Base-by-base conservation (phyloP, 2,797 vertebrate species). In the Protosalanx chinensis region DNA sequence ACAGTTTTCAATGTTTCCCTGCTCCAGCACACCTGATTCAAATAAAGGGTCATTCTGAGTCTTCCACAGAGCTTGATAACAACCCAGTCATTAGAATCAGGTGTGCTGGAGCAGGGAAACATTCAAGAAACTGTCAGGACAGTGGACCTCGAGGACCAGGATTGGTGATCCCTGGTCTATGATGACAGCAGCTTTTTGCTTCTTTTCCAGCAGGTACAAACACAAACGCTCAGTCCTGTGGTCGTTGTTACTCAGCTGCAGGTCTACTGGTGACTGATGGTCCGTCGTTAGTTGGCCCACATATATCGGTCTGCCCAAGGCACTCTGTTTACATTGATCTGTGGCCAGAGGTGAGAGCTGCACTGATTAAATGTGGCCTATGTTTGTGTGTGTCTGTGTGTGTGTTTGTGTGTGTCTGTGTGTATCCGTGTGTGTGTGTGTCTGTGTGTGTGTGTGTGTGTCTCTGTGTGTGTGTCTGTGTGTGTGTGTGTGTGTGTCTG, bases 251-350 rank as follows among this genome's bases (percentile, higher is more conserved):
- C 66, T 56, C 37, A 63, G 56, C 70, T 61, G 16, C 61, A 32
- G 76, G 72, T 58, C 56, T 37, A 2, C 10, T 10, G 74, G 51
- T 81, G 67, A 80, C 53, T 65, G 57, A 82, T 82, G 73, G 41
- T 46, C 32, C 70, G 67, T 33, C 67, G 79, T 86, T 79, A 76
- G 77, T 85, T 72, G 77, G 59, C 59, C 75, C 49, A 49, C n/a
- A 62, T 72, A 69, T 53, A 80, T 74, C 64, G 63, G 65, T 61
- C 64, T 66, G 67, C 41, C 76, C 70, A 5, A 57, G 33, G 53
- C 69, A 70, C 33, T 79, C 53, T 53, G 64, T 77, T 81, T 56
- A 72, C 64, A 74, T 67, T 76, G 73, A 77, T 84, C 73, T 67
- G 68, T 75, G 46, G 76, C 64, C 65, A 56, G 72, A 73, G 61